Conservation (phyloP, 1,140 invertebrate species). For the Antheraea mylitta region DNA sequence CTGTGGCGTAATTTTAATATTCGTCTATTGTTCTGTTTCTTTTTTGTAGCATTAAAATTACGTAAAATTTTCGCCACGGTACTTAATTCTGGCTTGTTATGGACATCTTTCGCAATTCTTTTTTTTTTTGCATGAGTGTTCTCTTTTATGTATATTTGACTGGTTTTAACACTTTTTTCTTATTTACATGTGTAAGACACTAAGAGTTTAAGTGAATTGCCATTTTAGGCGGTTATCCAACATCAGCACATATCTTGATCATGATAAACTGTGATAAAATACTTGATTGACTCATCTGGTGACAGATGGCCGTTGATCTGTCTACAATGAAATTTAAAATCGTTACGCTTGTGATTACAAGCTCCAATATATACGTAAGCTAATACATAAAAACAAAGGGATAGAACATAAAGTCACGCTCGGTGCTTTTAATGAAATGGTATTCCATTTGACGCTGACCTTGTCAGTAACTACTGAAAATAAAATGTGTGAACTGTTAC, state of each 20-base stretch:
- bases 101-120: not conserved
- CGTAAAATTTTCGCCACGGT: not conserved
- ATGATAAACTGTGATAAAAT: not conserved
- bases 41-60: constrained; percentile 31
- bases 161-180: constrained; percentile 18
- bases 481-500: no score
- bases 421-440: no score
- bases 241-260: constrained; percentile 9
- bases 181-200: constrained; percentile 5
- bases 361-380: no score
- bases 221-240: constrained; percentile 19
- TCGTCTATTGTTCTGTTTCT: not conserved
- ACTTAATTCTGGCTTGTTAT: not conserved
- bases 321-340: no score
- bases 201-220: constrained; percentile 13
- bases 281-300: no score
- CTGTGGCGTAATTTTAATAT: not conserved
- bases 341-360: no score
- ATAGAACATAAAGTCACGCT: no score
- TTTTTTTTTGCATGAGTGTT: not conserved
- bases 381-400: no score
- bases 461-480: no score
- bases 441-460: no score
- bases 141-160: constrained; percentile 15
- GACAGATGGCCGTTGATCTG: no score